phyloP scores from a whole-genome alignment of 2,113 vertebrate genomes.

The Ciconia stormi region DNA sequence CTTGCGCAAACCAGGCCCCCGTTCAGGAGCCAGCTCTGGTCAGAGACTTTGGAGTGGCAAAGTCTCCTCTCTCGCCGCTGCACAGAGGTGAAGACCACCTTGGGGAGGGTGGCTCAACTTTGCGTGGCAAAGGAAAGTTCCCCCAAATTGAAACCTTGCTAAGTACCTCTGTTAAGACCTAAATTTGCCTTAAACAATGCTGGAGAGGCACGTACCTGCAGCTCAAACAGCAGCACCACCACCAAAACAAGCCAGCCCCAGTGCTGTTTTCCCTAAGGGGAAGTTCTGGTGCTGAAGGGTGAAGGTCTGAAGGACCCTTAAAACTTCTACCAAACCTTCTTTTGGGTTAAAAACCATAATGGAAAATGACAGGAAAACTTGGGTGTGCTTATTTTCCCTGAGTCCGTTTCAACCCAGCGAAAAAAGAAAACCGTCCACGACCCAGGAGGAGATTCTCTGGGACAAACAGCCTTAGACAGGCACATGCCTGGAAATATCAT shows the following conservation, averaged over 20 bases:
- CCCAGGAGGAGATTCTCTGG: not conserved
- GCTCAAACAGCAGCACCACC: not conserved
- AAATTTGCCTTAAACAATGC: not conserved
- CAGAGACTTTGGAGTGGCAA: not conserved
- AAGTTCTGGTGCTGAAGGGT: not conserved
- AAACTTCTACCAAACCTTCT: not conserved
- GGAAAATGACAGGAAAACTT: not conserved
- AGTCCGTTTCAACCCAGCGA: not conserved
- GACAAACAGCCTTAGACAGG: not conserved
- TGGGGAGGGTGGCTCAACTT: not conserved
- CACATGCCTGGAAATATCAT: not conserved
- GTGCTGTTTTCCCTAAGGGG: no score
- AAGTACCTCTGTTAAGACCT: not conserved
- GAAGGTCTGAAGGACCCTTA: not conserved
- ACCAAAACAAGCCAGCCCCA: not conserved
- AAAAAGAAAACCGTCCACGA: accelerated
- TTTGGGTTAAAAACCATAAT: not conserved
- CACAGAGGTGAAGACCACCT: not conserved
- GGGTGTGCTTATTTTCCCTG: not conserved
- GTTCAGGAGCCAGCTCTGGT: not conserved
- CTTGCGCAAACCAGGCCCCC: not conserved
- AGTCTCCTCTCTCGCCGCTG: not conserved
- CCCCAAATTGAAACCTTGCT: accelerated
- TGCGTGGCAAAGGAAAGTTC: accelerated
- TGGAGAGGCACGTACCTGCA: not conserved